Evolutionary conservation across 2,797 vertebrate species (phyloP).

Genomic region (Okamejei kenojei): DNA sequence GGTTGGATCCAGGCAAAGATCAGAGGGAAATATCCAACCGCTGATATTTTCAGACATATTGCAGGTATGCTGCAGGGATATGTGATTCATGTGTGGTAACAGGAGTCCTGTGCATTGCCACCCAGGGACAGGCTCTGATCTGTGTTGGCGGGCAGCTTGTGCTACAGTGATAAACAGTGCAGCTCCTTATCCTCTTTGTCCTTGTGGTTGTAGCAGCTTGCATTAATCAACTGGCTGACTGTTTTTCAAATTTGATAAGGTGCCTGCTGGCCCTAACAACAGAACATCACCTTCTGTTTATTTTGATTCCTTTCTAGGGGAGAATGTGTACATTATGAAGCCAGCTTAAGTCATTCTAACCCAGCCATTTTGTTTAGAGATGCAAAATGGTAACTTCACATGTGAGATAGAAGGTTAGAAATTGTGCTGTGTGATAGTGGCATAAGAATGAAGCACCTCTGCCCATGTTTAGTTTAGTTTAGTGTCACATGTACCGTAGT

Average conservation of each 20-base stretch:
- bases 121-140: not conserved
- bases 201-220: not conserved
- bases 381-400: not conserved
- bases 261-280: conserved; percentile 8
- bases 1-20: not conserved
- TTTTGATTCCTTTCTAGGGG: not conserved
- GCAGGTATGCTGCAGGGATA: not conserved
- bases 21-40: not conserved
- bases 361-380: not conserved
- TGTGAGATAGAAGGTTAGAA: not conserved
- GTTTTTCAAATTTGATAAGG: not conserved
- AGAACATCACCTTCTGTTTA: not conserved
- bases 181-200: not conserved
- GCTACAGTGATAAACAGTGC: not conserved
- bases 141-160: not conserved
- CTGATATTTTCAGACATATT: not conserved
- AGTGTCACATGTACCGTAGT: not conserved
- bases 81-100: not conserved
- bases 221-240: conserved; percentile 5
- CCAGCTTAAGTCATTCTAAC: not conserved
- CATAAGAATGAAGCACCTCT: not conserved
- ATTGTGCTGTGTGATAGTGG: not conserved
- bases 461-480: not conserved
- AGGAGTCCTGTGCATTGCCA: not conserved
- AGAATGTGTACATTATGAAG: not conserved